phyloP scores from a whole-genome alignment of 2,797 vertebrate genomes.

The Acanthornis magna region DNA sequence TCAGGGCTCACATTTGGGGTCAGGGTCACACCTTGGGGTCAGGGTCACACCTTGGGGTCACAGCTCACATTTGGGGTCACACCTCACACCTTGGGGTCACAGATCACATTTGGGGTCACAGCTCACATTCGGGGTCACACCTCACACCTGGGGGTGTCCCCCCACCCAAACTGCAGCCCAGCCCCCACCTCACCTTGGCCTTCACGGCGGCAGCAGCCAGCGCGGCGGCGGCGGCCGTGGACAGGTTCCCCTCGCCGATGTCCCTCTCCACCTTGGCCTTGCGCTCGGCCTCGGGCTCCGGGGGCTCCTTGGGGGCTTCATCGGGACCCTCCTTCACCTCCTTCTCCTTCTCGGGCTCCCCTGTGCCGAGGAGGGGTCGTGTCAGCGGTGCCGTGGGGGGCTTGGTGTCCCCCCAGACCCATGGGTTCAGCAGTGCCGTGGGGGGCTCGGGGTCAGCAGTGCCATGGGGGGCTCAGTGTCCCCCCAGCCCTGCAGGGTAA shows the following conservation, averaged over 20 bases:
- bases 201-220: constrained; percentile 94
- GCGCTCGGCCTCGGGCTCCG: constrained; percentile 85
- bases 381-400: accelerated
- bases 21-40: too few species aligned
- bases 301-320: constrained; percentile 83
- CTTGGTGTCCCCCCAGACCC: accelerated
- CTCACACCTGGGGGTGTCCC: accelerated
- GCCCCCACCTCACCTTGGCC: constrained; percentile 83
- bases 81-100: too few species aligned
- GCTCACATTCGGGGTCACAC: too few species aligned
- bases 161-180: accelerated
- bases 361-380: constrained; percentile 21
- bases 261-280: constrained; percentile 95
- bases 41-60: too few species aligned
- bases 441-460: too few species aligned
- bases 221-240: constrained; percentile 91
- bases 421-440: too few species aligned
- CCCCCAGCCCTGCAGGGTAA: too few species aligned
- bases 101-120: too few species aligned
- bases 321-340: constrained; percentile 87
- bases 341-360: constrained; percentile 89
- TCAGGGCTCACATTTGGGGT: too few species aligned
- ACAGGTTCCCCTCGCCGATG: constrained; percentile 93
- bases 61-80: too few species aligned
- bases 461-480: too few species aligned